Evolutionary conservation across 2,888 invertebrate genomes (phyloP).

Genomic region (Drosophila crucigera): DNA sequence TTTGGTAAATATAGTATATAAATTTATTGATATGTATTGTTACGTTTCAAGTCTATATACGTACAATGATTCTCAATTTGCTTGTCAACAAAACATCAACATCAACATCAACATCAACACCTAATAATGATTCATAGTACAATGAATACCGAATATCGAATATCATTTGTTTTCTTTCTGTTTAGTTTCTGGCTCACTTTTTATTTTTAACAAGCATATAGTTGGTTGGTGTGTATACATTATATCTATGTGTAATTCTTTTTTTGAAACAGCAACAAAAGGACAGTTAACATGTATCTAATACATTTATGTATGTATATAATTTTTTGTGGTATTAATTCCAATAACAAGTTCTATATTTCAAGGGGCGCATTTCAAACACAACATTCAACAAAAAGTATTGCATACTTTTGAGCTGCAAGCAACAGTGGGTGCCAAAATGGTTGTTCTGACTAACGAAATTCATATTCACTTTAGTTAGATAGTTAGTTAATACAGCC

Average conservation of each 20-base stretch:
- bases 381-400: conserved; percentile 52
- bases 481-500: conserved; percentile 16
- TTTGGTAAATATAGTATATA: conserved; percentile 48
- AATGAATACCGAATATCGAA: too few species aligned
- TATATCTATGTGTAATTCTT: neutral
- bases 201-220: conserved; percentile 44
- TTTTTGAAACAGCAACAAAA: conserved; percentile 62
- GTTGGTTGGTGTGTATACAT: neutral
- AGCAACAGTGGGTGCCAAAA: conserved; percentile 26
- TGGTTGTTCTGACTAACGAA: neutral
- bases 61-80: conserved; percentile 55
- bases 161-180: conserved; percentile 6
- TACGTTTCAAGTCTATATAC: conserved; percentile 82
- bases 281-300: conserved; percentile 56
- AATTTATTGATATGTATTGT: conserved; percentile 82
- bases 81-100: conserved; percentile 28
- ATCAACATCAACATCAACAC: conserved; percentile 30
- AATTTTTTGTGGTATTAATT: conserved; percentile 2
- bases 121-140: conserved; percentile 20
- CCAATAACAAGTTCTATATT: conserved; percentile 39
- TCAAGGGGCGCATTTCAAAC: conserved; percentile 38
- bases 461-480: conserved; percentile 10
- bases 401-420: conserved; percentile 69
- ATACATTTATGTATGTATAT: neutral
- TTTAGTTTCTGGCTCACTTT: conserved; percentile 17